Conservation (phyloP, 2,113 vertebrate species). For the Istiophorus platypterus region DNA sequence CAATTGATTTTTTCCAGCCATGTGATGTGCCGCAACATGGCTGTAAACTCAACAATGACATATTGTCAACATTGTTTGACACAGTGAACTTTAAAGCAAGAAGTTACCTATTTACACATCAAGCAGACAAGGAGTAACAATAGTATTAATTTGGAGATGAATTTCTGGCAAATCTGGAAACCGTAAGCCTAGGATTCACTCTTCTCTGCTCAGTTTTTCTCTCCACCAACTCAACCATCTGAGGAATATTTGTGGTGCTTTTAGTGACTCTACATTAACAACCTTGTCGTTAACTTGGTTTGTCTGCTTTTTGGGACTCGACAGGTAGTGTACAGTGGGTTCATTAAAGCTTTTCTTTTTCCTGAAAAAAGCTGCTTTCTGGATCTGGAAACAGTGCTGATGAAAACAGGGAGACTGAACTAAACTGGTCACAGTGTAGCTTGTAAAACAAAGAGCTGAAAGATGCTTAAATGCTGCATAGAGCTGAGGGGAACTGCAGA, state of each 20-base stretch:
- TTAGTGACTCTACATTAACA: not conserved
- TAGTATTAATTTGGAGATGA: not conserved
- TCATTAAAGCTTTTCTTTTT: not conserved
- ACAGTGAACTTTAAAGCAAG: not conserved
- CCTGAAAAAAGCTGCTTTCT: not conserved
- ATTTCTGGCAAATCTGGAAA: not conserved
- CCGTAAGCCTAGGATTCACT: not conserved
- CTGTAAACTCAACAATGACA: not conserved
- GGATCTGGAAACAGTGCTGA: not conserved
- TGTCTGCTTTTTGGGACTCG: not conserved
- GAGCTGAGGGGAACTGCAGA: not conserved
- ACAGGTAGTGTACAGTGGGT: too few species aligned
- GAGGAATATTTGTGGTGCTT: not conserved
- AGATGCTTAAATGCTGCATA: not conserved
- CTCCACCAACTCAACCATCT: not conserved
- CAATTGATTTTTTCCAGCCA: too few species aligned
- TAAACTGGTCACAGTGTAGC: not conserved
- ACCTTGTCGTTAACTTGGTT: not conserved
- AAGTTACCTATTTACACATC: not conserved
- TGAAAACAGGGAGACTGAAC: not conserved
- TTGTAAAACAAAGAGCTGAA: conserved; percentile 8
- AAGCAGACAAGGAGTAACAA: not conserved
- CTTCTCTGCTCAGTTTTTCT: not conserved
- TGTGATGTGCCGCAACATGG: too few species aligned
- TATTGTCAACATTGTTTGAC: too few species aligned